These are phyloP conservation scores for Agonum fuliginosum DNA, from an alignment of 2,888 invertebrate genomes.

Conservation along the genomic window DNA sequence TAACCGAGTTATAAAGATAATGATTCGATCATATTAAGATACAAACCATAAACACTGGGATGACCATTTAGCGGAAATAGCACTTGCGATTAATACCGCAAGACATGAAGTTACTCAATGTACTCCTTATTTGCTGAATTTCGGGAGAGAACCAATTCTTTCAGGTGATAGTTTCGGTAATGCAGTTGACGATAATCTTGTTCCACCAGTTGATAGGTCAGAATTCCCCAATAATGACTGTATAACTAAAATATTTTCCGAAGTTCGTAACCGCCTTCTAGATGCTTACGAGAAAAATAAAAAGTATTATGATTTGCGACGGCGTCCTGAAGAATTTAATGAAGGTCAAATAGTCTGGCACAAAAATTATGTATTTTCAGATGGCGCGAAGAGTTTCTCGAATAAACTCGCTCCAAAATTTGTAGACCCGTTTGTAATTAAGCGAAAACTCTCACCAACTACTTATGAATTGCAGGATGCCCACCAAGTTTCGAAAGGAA, in stretches of 20 bases:
- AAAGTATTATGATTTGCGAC: slow-evolving; percentile 58
- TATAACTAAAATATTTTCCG: slow-evolving; percentile 8
- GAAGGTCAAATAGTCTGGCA: slow-evolving; percentile 60
- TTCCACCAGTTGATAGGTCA: not conserved
- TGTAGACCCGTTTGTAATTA: not conserved
- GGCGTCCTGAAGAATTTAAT: slow-evolving; percentile 48
- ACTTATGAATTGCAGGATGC: not conserved
- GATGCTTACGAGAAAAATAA: slow-evolving; percentile 55
- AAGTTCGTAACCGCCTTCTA: slow-evolving; percentile 49
- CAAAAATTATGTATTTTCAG: slow-evolving; percentile 61
- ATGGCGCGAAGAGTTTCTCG: slow-evolving; percentile 60
- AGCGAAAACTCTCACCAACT: not conserved
- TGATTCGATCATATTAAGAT: slow-evolving; percentile 63
- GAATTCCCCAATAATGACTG: not conserved
- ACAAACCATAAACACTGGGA: slow-evolving; percentile 63
- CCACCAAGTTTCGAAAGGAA: not conserved
- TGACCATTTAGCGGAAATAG: slow-evolving; percentile 61
- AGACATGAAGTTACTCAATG: slow-evolving; percentile 33
- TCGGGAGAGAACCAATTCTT: not conserved
- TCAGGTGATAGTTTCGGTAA: not conserved
- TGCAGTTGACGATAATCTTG: not conserved
- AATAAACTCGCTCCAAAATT: slow-evolving; percentile 63
- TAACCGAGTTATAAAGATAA: slow-evolving; percentile 65
- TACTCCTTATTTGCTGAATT: not conserved
- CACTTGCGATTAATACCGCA: slow-evolving; percentile 63